phyloP scores from a whole-genome alignment of 2,797 vertebrate species.

The Halcyon badia region DNA sequence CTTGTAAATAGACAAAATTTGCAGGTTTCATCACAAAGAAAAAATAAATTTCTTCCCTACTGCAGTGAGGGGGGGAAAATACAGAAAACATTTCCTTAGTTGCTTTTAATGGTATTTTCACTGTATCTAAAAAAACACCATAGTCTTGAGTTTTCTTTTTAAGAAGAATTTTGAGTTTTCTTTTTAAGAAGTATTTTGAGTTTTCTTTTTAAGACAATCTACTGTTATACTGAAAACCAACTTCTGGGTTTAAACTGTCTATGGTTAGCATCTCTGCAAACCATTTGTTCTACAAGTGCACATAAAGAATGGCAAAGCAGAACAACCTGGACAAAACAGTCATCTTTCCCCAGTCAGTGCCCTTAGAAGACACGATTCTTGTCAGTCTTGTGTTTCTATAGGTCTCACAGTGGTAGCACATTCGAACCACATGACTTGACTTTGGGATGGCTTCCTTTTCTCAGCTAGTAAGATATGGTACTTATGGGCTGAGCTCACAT shows the following conservation, averaged over 20 bases:
- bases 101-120: not conserved
- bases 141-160: not conserved
- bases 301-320: not conserved
- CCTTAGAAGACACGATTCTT: not conserved
- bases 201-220: not conserved
- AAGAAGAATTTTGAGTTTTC: not conserved
- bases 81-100: not conserved
- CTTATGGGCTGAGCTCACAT: not conserved
- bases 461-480: not conserved
- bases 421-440: accelerated
- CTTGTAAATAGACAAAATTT: not conserved
- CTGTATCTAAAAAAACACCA: not conserved
- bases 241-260: not conserved
- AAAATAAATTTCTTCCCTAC: not conserved
- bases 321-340: not conserved
- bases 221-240: not conserved
- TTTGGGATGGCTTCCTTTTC: not conserved
- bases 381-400: not conserved
- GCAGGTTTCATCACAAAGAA: not conserved
- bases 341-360: accelerated
- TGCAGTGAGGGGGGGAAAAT: not conserved
- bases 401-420: accelerated
- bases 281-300: not conserved
- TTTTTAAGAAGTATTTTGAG: not conserved
- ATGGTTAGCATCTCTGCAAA: not conserved